Conservation (phyloP, 2,888 invertebrate species). For the Melieria picta region DNA sequence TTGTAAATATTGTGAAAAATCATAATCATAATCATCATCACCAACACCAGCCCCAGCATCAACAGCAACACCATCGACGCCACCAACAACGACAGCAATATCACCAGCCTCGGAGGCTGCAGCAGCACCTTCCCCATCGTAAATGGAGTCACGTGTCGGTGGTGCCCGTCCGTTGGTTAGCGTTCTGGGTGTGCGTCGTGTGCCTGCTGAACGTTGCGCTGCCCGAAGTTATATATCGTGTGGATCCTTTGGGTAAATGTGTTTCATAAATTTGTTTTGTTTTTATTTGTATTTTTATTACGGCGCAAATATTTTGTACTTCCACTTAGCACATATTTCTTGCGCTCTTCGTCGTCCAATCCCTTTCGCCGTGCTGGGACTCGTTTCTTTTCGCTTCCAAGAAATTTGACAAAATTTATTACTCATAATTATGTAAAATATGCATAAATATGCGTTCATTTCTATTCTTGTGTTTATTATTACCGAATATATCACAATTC, state of each 20-base stretch:
- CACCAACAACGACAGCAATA: conserved; percentile 28
- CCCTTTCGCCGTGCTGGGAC: background rate
- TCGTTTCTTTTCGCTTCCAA: no score
- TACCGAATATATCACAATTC: no score
- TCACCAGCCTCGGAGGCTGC: conserved; percentile 31
- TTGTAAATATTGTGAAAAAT: conserved; percentile 44
- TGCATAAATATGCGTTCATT: no score
- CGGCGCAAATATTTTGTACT: background rate
- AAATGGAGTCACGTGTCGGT: conserved; percentile 48
- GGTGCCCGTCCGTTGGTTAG: conserved; percentile 9
- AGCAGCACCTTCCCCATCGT: conserved; percentile 8
- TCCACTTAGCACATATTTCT: background rate
- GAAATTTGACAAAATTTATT: no score
- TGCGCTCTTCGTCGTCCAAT: background rate
- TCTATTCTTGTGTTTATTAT: no score
- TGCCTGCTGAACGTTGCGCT: conserved; percentile 60
- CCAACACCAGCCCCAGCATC: conserved; percentile 35
- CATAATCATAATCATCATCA: conserved; percentile 48
- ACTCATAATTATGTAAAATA: no score
- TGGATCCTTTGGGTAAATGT: conserved; percentile 65
- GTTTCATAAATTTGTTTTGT: conserved; percentile 29
- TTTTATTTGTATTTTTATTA: conserved; percentile 9
- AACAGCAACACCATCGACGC: conserved; percentile 35
- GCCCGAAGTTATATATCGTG: conserved; percentile 65
- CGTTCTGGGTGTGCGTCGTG: conserved; percentile 56